These are phyloP conservation scores for Odontesthes bonariensis DNA, from an alignment of 2,113 vertebrate genomes.

Conservation along the genomic window DNA sequence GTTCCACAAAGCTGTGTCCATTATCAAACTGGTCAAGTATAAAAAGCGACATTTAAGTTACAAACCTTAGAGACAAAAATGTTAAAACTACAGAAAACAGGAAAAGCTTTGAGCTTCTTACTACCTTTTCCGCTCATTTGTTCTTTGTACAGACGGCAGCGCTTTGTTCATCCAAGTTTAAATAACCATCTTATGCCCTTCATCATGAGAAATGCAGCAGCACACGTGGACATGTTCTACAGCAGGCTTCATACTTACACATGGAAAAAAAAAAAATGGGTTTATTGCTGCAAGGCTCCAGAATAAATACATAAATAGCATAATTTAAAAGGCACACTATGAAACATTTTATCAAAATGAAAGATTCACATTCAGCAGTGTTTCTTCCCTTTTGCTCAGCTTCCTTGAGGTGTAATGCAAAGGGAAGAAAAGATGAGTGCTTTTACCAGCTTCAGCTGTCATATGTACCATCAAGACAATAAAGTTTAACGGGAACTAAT, in stretches of 20 bases:
- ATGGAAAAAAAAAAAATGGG: conserved; percentile 42
- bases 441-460: conserved; percentile 51
- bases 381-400: conserved; percentile 50
- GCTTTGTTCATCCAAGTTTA: conserved; percentile 27
- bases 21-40: conserved; percentile 71
- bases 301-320: conserved; percentile 83
- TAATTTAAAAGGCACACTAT: conserved; percentile 78
- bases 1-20: conserved; percentile 25
- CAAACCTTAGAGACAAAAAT: conserved; percentile 56
- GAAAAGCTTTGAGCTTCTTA: conserved; percentile 54
- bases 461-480: conserved; percentile 21
- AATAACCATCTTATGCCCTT: conserved; percentile 38
- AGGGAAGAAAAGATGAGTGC: conserved; percentile 49
- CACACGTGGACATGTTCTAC: conserved; percentile 32
- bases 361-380: conserved; percentile 65
- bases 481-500: conserved; percentile 28
- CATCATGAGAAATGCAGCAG: conserved; percentile 51
- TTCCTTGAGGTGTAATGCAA: conserved; percentile 53
- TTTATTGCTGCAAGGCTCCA: conserved; percentile 65
- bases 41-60: conserved; percentile 71
- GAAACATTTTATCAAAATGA: conserved; percentile 61
- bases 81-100: conserved; percentile 51
- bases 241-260: conserved; percentile 39
- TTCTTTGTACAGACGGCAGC: conserved; percentile 59
- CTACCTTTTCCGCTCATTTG: conserved; percentile 64